Evolutionary conservation across 2,113 vertebrate genomes (phyloP), one percentile per base, ranked within the genome.

Genomic region (Patagioenas fasciata): DNA sequence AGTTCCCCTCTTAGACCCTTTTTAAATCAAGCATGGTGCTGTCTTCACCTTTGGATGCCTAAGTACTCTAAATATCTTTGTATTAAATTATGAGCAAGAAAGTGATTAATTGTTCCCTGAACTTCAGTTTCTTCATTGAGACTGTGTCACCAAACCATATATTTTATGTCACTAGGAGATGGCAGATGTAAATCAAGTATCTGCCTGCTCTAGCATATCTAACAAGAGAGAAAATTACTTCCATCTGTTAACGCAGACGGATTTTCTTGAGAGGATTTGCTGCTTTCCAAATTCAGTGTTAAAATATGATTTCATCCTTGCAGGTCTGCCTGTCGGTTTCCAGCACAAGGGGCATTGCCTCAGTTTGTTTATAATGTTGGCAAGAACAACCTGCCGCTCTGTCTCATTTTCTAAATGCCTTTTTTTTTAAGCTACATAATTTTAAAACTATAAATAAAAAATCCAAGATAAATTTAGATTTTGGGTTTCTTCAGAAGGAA

Each of bases 111-210:
- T 84, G 72, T 60, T 38, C 56, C 77, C n/a, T 95, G 88, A 86
- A 77, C 80, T 92, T 93, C 75, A 38, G 51, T 38, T 78, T 91
- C 77, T 74, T 89, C 88, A 84, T 6, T 80, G 73, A 91, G 61
- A 60, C 36, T 74, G 23, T 88, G 69, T 92, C 91, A 94, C 83
- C 65, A 93, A 90, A 90, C 50, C 6, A 2, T 86, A 88, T 88
- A 88, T 88, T 84, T 96, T 86, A 74, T 92, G 86, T 95, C 88
- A 84, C 60, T 64, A 64, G 51, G 42, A 83, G 72, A 86, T 36
- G 84, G 83, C 32, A 93, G 64, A 62, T 2, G 1, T 85, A 93
- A 88, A 96, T 94, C 80, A 90, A 92, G 2, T 88, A 86, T 64
- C 90, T 96, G 80, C 47, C 56, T 80, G 56, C 32, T 88, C 47